Conservation (phyloP, 2,888 invertebrate genomes). For the Ormyrus thymus region DNA sequence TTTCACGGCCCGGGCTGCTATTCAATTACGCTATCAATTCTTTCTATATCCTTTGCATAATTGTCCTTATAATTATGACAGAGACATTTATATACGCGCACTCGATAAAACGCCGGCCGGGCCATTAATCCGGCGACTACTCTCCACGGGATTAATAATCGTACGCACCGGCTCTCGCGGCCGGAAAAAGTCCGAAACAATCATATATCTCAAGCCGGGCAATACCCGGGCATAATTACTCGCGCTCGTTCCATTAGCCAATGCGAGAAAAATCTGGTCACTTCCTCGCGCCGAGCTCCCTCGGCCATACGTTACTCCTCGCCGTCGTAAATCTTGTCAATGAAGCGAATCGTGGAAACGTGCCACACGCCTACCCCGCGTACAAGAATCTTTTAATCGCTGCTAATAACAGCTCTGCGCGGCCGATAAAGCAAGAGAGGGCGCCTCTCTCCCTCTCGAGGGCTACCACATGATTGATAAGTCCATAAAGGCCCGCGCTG, state of each 20-base stretch:
- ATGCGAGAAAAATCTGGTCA: background rate
- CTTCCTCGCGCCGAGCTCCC: conserved; percentile 8
- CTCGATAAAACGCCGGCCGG: conserved; percentile 25
- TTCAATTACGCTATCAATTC: conserved; percentile 52
- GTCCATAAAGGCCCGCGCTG: conserved; percentile 70
- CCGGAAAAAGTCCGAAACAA: conserved; percentile 10
- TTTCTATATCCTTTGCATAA: conserved; percentile 48
- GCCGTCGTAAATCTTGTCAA: conserved; percentile 69
- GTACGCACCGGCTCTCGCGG: background rate
- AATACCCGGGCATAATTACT: background rate
- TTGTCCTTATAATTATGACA: conserved; percentile 51
- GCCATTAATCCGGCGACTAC: conserved; percentile 29
- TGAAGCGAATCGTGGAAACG: conserved; percentile 69
- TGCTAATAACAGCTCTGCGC: conserved; percentile 68
- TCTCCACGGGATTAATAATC: conserved; percentile 40
- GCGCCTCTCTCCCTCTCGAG: conserved; percentile 53
- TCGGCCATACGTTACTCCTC: conserved; percentile 9
- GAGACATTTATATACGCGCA: conserved; percentile 39
- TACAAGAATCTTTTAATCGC: conserved; percentile 73
- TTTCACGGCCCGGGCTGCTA: background rate
- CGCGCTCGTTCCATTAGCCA: conserved; percentile 14
- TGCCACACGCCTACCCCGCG: conserved; percentile 48
- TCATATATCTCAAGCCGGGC: conserved; percentile 16
- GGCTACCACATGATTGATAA: conserved; percentile 74
- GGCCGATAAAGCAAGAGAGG: conserved; percentile 43